Percentiles rank a stretch among this genome's conserved stretches.
phyloP scores from a whole-genome alignment of 2,113 vertebrate genomes.

The Pyxicephalus adspersus region DNA sequence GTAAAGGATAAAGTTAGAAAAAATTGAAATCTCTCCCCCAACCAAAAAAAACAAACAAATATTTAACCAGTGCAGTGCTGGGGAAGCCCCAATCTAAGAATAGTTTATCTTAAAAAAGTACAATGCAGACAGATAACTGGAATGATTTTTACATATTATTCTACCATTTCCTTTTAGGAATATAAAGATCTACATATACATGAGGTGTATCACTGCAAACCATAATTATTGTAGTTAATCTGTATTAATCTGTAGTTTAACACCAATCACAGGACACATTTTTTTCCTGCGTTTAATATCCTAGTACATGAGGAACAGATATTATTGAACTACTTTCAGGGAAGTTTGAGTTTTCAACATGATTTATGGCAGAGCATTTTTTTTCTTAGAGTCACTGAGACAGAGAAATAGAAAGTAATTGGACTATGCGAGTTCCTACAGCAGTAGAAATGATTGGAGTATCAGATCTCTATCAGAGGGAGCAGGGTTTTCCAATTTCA shows the following conservation, averaged over 20 bases:
- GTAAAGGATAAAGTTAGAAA: too few species aligned
- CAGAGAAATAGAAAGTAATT: slow-evolving; percentile 55
- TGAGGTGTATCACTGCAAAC: too few species aligned
- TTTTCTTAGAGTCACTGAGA: slow-evolving; percentile 51
- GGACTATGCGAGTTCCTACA: slow-evolving; percentile 41
- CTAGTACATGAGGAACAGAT: slow-evolving; percentile 14
- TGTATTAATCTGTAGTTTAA: not conserved
- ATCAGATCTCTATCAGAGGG: slow-evolving; percentile 54
- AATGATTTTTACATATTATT: too few species aligned
- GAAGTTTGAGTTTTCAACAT: slow-evolving; percentile 54
- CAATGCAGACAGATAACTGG: too few species aligned
- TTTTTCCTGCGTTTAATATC: slow-evolving; percentile 27
- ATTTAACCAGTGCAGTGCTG: too few species aligned
- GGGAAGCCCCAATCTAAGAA: too few species aligned
- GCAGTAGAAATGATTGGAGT: slow-evolving; percentile 55
- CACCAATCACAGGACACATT: not conserved
- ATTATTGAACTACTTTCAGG: slow-evolving; percentile 40
- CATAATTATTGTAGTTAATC: too few species aligned
- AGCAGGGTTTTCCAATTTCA: slow-evolving; percentile 53
- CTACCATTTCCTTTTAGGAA: too few species aligned
- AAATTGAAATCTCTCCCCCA: too few species aligned
- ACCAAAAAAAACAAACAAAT: too few species aligned
- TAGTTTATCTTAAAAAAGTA: too few species aligned
- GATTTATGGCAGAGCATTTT: slow-evolving; percentile 52
- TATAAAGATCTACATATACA: too few species aligned